Conservation (phyloP, 2,113 vertebrate genomes). For the Channa argus region DNA sequence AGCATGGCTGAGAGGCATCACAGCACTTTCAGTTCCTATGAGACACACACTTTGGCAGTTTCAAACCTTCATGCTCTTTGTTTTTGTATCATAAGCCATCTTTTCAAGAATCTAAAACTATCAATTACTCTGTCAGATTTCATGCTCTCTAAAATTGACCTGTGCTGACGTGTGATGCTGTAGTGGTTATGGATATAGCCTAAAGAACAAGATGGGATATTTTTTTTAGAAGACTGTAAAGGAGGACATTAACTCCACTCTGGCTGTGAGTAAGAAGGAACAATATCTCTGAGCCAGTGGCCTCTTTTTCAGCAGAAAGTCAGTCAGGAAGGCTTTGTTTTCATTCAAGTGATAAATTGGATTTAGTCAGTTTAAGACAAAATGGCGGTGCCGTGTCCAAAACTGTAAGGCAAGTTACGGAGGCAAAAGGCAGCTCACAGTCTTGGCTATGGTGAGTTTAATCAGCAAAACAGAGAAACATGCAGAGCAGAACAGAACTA, state of each 20-base stretch:
- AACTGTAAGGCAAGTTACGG: no score
- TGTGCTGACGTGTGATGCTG: no score
- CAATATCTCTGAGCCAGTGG: conserved; percentile 17
- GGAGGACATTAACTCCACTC: conserved; percentile 35
- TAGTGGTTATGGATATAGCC: conserved; percentile 11
- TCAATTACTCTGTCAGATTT: not conserved
- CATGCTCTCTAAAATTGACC: not conserved
- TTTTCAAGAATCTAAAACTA: not conserved
- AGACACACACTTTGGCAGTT: conserved; percentile 20
- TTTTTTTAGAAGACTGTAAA: conserved; percentile 27
- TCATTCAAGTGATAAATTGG: conserved; percentile 72
- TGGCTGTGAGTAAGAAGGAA: conserved; percentile 13
- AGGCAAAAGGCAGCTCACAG: no score
- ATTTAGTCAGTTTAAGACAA: conserved; percentile 71
- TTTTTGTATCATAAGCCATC: not conserved
- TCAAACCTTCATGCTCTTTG: not conserved
- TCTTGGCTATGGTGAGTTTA: no score
- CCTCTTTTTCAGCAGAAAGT: conserved; percentile 40
- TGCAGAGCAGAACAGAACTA: no score
- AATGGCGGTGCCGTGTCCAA: conserved; percentile 23
- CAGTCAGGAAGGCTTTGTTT: conserved; percentile 62
- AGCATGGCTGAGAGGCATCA: conserved; percentile 22
- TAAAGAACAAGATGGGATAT: conserved; percentile 22
- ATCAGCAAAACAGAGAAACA: no score
- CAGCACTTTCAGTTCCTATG: conserved; percentile 12